These are phyloP conservation scores for Cepaea hortensis DNA, from an alignment of 2,888 invertebrate genomes.

Conservation along the genomic window DNA sequence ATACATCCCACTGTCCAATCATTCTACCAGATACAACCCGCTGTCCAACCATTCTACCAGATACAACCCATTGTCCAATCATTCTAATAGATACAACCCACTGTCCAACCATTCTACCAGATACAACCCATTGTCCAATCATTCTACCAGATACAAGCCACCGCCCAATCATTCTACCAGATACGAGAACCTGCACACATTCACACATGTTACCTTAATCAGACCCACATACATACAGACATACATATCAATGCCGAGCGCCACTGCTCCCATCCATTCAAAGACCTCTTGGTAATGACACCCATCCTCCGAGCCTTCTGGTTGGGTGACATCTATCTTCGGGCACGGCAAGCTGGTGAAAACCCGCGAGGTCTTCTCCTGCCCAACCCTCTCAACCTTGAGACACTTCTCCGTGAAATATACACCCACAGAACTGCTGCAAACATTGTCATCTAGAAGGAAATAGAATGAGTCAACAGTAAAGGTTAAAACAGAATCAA, in stretches of 20 bases:
- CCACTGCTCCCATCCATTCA: constrained; percentile 72
- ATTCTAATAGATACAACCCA: too few relatives aligned
- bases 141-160: too few relatives aligned
- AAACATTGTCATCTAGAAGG: constrained; percentile 64
- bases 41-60: too few relatives aligned
- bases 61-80: too few relatives aligned
- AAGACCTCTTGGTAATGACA: constrained; percentile 59
- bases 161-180: too few relatives aligned
- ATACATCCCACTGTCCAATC: too few relatives aligned
- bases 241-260: constrained; percentile 57
- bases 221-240: background rate
- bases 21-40: too few relatives aligned
- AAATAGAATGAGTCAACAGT: constrained; percentile 7
- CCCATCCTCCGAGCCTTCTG: constrained; percentile 43
- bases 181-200: too few relatives aligned
- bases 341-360: constrained; percentile 50
- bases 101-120: too few relatives aligned
- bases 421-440: constrained; percentile 64
- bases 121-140: too few relatives aligned
- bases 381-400: constrained; percentile 30
- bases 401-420: constrained; percentile 62
- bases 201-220: background rate
- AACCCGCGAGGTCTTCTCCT: constrained; percentile 51
- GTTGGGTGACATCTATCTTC: constrained; percentile 44
- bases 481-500: background rate